Evolutionary conservation across 2,888 invertebrate genomes (phyloP).

Genomic region (Palloptera scutellata): DNA sequence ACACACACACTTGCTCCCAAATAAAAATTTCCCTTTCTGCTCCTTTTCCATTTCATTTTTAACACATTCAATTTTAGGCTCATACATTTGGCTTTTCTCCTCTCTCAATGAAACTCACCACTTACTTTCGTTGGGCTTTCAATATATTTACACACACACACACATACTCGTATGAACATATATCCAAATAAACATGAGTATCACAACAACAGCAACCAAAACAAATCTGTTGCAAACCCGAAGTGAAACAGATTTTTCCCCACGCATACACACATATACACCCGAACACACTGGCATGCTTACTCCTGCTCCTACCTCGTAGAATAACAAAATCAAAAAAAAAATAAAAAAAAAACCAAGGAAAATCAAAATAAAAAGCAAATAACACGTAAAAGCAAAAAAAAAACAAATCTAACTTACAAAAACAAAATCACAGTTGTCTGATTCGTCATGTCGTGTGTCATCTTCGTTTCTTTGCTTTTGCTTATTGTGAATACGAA

Average conservation of each 20-base stretch:
- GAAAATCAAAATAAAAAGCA: constrained; percentile 14
- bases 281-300: neutral
- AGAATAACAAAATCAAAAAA: constrained; percentile 39
- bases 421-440: constrained; percentile 60
- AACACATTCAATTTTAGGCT: too few relatives aligned
- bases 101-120: too few relatives aligned
- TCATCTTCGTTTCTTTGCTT: constrained; percentile 38
- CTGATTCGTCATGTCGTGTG: constrained; percentile 59
- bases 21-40: too few relatives aligned
- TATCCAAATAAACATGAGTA: too few relatives aligned
- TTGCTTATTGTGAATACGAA: constrained; percentile 22
- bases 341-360: constrained; percentile 44
- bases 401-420: constrained; percentile 39
- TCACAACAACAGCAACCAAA: neutral
- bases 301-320: neutral
- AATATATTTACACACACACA: too few relatives aligned
- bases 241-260: constrained; percentile 15
- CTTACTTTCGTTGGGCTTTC: too few relatives aligned
- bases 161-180: too few relatives aligned
- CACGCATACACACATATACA: constrained; percentile 15
- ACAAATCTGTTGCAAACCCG: constrained; percentile 39
- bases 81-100: too few relatives aligned
- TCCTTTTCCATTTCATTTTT: too few relatives aligned
- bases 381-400: constrained; percentile 38
- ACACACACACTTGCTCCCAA: too few relatives aligned